phyloP scores from a whole-genome alignment of 2,797 vertebrate species.

The Apogon talboti region DNA sequence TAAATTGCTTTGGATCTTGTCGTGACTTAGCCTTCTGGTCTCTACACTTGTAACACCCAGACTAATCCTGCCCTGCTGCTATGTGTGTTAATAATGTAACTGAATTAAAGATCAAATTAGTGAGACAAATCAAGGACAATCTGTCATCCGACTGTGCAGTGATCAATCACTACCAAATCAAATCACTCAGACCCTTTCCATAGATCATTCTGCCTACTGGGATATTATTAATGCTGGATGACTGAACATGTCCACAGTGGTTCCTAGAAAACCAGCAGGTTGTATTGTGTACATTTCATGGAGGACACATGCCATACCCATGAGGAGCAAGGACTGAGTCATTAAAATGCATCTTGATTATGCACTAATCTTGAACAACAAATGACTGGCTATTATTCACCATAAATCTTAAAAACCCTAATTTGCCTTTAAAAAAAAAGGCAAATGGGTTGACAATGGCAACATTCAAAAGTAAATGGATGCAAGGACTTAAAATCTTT shows the following conservation, averaged over 20 bases:
- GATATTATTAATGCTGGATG: constrained; percentile 10
- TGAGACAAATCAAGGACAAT: constrained; percentile 62
- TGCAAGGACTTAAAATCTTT: background rate
- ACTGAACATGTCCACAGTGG: constrained; percentile 9
- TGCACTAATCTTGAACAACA: background rate
- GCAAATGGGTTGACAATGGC: background rate
- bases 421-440: constrained; percentile 8
- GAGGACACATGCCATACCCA: background rate
- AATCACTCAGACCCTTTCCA: constrained; percentile 25
- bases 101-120: constrained; percentile 74
- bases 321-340: constrained; percentile 1
- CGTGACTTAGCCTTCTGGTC: constrained; percentile 75
- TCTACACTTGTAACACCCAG: constrained; percentile 64
- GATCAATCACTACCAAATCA: constrained; percentile 59
- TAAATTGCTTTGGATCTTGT: constrained; percentile 75
- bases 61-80: constrained; percentile 74
- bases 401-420: background rate
- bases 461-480: constrained; percentile 5
- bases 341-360: background rate
- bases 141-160: constrained; percentile 38
- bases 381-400: background rate
- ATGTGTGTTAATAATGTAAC: constrained; percentile 74
- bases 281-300: constrained; percentile 4
- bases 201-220: constrained; percentile 32
- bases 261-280: constrained; percentile 1